Evolutionary conservation across 1,140 invertebrate genomes (phyloP), one percentile per base, ranked within the genome.

Genomic region (Atta colombica): DNA sequence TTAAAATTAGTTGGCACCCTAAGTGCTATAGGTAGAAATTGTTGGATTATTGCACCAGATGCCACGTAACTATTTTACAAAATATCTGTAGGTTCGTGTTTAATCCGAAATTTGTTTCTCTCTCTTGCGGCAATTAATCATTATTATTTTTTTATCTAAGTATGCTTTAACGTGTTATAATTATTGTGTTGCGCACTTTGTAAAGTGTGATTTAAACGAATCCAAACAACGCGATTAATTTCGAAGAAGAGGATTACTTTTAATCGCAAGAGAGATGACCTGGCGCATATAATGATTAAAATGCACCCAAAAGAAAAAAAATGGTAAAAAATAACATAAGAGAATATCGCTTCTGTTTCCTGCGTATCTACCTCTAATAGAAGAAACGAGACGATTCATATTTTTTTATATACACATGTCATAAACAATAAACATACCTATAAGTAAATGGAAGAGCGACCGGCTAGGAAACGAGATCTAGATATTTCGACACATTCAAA

Each of bases 401-500:
- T 94, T 93, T 94, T 94, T 94, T 94, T 94, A 94, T 93, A 94
- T 89, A 93, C 92, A 90, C 90, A 93, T 92, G 90, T 93, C 92
- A 88, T 92, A 92, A 93, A 93, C 88, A 91, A 93, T 93, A 94
- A 93, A 90, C 88, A 78, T 89, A 92, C 90, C 61, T 90, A 91
- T 81, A 84, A 91, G 81, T 80, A 75, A 85, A 81, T 53, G 16
- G 25, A 72, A 72, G 21, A 77, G 68, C 49, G 45, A 74, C 74
- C 51, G 71, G 39, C 18, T 60, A 75, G 60, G 16, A 65, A 85
- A 77, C 8, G 82, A 93, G 35, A 87, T 65, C 88, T 77, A 69
- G 68, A 65, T 61, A 45, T 86, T 81, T 81, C 16, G 77, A 80
- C 21, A 71, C 21, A 68, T 74, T 84, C 80, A 69, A 78, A 74